Evolutionary conservation across 1,140 invertebrate genomes (phyloP).

Genomic region (Formica exsecta): DNA sequence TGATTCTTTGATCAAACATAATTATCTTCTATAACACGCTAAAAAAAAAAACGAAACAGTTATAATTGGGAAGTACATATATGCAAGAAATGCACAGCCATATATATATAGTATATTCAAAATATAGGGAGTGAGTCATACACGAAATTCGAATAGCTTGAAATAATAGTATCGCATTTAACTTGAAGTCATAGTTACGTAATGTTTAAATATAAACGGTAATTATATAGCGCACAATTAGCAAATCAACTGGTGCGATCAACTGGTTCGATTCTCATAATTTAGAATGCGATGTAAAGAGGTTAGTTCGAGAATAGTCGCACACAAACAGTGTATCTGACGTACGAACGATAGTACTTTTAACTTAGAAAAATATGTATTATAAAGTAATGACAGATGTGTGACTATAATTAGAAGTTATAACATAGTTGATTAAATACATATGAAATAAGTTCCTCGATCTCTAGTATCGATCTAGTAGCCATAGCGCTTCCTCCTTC

Average conservation of each 20-base stretch:
- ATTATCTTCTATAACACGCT: slow-evolving; percentile 55
- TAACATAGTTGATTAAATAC: not conserved
- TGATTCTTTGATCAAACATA: slow-evolving; percentile 82
- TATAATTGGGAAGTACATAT: not conserved
- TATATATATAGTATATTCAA: not conserved
- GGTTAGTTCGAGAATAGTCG: slow-evolving; percentile 9
- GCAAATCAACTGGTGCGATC: slow-evolving; percentile 6
- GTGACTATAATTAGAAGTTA: slow-evolving; percentile 24
- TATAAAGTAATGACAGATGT: not conserved
- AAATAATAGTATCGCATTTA: slow-evolving; percentile 10
- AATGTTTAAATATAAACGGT: not conserved
- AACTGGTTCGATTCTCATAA: slow-evolving; percentile 30
- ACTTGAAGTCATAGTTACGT: slow-evolving; percentile 21
- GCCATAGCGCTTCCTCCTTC: not conserved
- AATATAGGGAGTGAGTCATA: not conserved
- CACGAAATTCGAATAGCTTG: slow-evolving; percentile 9
- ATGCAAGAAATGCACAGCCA: not conserved
- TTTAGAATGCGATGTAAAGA: not conserved
- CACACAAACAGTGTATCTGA: not conserved
- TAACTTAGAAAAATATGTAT: not conserved
- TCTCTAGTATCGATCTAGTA: not conserved
- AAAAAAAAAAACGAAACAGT: slow-evolving; percentile 25
- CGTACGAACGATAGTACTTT: not conserved
- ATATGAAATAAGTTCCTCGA: not conserved
- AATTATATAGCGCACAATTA: slow-evolving; percentile 47